Conservation (phyloP, 2,797 vertebrate genomes). For the Okamejei kenojei region DNA sequence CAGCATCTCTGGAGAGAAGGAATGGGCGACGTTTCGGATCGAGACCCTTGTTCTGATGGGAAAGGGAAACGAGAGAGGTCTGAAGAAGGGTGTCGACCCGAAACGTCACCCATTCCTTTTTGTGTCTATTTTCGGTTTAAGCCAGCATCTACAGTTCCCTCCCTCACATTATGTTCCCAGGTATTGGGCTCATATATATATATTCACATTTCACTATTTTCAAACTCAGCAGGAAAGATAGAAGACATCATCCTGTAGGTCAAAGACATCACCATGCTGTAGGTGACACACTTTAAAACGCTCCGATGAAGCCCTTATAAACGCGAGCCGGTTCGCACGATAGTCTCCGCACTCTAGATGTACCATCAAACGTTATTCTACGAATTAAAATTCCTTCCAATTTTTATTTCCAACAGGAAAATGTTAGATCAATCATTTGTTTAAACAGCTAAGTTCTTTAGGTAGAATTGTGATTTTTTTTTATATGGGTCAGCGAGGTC, state of each 20-base stretch:
- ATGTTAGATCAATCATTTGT: neutral
- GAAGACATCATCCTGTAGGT: neutral
- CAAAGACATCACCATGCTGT: too few species aligned
- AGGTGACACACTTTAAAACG: neutral
- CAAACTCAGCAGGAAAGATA: neutral
- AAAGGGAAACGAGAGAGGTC: too few species aligned
- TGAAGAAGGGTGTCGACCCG: too few species aligned
- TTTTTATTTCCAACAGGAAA: neutral
- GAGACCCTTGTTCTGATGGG: too few species aligned
- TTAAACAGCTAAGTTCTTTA: neutral
- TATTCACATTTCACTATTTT: neutral
- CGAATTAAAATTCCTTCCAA: neutral
- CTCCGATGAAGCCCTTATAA: neutral
- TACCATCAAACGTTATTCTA: neutral
- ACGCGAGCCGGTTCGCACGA: neutral
- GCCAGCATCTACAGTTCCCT: too few species aligned
- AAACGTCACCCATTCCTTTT: too few species aligned
- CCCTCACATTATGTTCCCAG: neutral
- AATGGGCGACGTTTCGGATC: too few species aligned
- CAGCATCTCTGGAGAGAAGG: neutral
- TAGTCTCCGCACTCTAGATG: neutral
- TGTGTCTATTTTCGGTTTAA: too few species aligned
- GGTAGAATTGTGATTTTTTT: neutral
- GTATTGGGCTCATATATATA: neutral
- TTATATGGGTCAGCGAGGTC: neutral